Base-by-base conservation (phyloP, 2,888 invertebrate genomes). In the Drosophila kanekoi region DNA sequence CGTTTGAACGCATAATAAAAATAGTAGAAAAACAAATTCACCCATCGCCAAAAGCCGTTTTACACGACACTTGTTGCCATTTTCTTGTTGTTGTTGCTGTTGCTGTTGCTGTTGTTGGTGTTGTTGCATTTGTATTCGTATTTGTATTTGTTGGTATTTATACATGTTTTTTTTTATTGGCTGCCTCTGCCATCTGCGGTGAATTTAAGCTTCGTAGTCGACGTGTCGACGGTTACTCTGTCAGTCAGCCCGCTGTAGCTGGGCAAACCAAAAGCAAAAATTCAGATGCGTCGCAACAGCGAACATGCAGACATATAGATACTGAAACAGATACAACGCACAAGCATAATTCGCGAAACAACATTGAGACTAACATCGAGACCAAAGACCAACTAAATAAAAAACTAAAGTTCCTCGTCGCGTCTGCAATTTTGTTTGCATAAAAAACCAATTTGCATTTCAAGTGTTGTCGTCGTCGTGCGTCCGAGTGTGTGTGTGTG, bases 141-240 rank as follows among this genome's bases (percentile, higher is more conserved):
- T 14, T 23, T 28, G 54, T 47, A 9, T 32, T 33, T 59, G 13
- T 49, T 23, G 37, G 11, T 41, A 8, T 47, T 18, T 40, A n/a
- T 43, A 8, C 48, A 11, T 20, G 10, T 23, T 40, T 33, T n/a
- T 18, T 74, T 58, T 72, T 58, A 71, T 56, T 61, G 75, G 45
- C 65, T 60, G 69, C 49, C 35, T 18, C 41, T 72, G 72, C 40
- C 74, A 76, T 75, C 74, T 72, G 76, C 75, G 75, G 11, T 75
- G 72, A 75, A 75, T 75, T 75, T 76, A 75, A 75, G 75, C 75
- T 76, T 68, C 77, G 68, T 68, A 61, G 75, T 58, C 77, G 61
- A 67, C 49, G 76, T 72, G 76, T 67, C 72, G 72, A 54, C 68
- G 68, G 72, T 68, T 80, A 65, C 68, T 82, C 70, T 82, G 83